phyloP scores from a whole-genome alignment of 2,113 vertebrate genomes.

The Pterocles orientalis region DNA sequence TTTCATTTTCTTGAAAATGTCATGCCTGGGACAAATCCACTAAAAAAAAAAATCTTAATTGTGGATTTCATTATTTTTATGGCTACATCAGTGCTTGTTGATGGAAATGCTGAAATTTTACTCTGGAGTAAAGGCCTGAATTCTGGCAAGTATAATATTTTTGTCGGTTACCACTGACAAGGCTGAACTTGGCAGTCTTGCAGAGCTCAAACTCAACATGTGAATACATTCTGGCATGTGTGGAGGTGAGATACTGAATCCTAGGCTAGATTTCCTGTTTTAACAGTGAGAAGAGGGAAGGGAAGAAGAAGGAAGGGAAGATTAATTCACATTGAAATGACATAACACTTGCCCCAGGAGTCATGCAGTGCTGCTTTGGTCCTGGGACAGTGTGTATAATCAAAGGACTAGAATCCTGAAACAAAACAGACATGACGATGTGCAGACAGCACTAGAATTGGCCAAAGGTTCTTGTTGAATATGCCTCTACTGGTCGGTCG shows the following conservation, averaged over 20 bases:
- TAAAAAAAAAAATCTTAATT: neutral
- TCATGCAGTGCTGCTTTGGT: neutral
- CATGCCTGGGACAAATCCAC: neutral
- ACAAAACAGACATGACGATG: neutral
- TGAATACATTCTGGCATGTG: slow-evolving; percentile 7
- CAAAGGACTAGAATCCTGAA: neutral
- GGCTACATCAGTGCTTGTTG: neutral
- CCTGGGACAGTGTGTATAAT: neutral
- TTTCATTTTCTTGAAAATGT: slow-evolving; percentile 8
- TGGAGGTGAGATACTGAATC: slow-evolving; percentile 7
- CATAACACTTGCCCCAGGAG: neutral
- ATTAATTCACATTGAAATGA: neutral
- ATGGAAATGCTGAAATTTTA: slow-evolving; percentile 33
- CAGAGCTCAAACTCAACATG: slow-evolving; percentile 1
- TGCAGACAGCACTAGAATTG: neutral
- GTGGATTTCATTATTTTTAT: slow-evolving; percentile 9
- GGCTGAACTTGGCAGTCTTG: neutral
- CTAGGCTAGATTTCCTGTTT: neutral
- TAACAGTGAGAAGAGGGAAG: neutral
- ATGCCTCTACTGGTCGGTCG: neutral
- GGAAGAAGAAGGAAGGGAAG: neutral
- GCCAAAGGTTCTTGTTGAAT: neutral
- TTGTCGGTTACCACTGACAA: neutral
- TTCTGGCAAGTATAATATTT: slow-evolving; percentile 2
- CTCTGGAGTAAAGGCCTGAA: neutral